Evolutionary conservation across 1,140 invertebrate species (phyloP).

Genomic region (Sminthurides bifidus): DNA sequence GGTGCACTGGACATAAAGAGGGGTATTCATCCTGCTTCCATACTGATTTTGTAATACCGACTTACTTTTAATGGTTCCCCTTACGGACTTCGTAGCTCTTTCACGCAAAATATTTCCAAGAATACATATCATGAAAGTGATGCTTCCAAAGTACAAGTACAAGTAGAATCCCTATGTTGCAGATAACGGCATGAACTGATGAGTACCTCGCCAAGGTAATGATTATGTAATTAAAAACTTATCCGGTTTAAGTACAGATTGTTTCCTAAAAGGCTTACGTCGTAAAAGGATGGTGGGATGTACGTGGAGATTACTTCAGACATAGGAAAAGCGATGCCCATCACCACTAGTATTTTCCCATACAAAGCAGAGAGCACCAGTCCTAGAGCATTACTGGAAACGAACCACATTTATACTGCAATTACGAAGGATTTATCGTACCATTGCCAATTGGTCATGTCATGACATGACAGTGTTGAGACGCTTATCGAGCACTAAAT

Average conservation of each 20-base stretch:
- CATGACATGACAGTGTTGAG: not conserved
- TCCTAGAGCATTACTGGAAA: constrained; percentile 34
- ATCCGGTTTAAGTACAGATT: not conserved
- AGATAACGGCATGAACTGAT: not conserved
- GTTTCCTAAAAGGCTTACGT: constrained; percentile 43
- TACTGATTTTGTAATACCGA: not conserved
- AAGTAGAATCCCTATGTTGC: constrained; percentile 60
- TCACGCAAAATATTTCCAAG: constrained; percentile 58
- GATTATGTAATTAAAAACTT: not conserved
- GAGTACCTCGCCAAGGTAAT: no score
- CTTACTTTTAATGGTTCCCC: constrained; percentile 21
- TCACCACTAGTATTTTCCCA: constrained; percentile 42
- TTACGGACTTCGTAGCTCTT: constrained; percentile 37
- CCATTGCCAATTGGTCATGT: not conserved
- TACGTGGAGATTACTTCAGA: constrained; percentile 83
- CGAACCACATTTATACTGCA: not conserved
- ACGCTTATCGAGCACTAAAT: no score
- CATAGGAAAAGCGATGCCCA: constrained; percentile 35
- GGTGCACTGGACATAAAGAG: not conserved
- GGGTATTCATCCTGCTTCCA: not conserved
- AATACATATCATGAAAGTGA: constrained; percentile 67
- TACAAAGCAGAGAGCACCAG: constrained; percentile 42
- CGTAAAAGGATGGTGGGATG: constrained; percentile 78
- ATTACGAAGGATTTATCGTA: not conserved
- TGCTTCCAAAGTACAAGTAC: constrained; percentile 63